These are phyloP conservation scores for Drosophila athabasca DNA, from an alignment of 1,140 invertebrate genomes.

Conservation along the genomic window DNA sequence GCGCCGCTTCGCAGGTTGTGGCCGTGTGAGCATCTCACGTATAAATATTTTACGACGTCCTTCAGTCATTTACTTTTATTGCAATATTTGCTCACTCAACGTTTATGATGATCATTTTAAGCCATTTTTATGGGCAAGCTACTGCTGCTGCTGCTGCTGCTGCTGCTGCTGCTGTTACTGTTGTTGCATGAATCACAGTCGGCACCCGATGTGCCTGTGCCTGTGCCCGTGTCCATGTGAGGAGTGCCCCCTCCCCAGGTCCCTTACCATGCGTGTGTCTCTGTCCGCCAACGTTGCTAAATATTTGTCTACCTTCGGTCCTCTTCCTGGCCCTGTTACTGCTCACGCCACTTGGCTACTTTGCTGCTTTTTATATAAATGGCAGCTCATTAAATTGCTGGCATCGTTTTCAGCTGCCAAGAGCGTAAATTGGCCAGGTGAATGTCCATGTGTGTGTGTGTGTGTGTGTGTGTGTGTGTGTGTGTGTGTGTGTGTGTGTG, in stretches of 20 bases:
- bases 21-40: constrained; percentile 70
- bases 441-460: constrained; percentile 4
- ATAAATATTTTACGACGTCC: constrained; percentile 84
- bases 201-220: background rate
- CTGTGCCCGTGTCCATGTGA: constrained; percentile 37
- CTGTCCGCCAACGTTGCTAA: constrained; percentile 61
- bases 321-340: constrained; percentile 31
- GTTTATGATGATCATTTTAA: constrained; percentile 84
- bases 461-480: constrained; percentile 13
- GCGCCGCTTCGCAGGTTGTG: constrained; percentile 23
- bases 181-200: constrained; percentile 72
- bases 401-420: constrained; percentile 57
- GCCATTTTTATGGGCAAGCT: constrained; percentile 82
- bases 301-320: constrained; percentile 74
- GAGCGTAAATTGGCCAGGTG: constrained; percentile 52
- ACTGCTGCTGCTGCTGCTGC: constrained; percentile 50
- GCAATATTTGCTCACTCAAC: constrained; percentile 84
- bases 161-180: constrained; percentile 46
- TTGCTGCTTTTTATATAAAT: constrained; percentile 71
- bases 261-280: constrained; percentile 37
- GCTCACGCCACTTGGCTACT: constrained; percentile 26
- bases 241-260: constrained; percentile 38
- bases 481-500: constrained; percentile 1
- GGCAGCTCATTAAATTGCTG: constrained; percentile 80
- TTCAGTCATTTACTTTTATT: constrained; percentile 84